Evolutionary conservation across 2,113 vertebrate genomes (phyloP).

Genomic region (Progne subis): DNA sequence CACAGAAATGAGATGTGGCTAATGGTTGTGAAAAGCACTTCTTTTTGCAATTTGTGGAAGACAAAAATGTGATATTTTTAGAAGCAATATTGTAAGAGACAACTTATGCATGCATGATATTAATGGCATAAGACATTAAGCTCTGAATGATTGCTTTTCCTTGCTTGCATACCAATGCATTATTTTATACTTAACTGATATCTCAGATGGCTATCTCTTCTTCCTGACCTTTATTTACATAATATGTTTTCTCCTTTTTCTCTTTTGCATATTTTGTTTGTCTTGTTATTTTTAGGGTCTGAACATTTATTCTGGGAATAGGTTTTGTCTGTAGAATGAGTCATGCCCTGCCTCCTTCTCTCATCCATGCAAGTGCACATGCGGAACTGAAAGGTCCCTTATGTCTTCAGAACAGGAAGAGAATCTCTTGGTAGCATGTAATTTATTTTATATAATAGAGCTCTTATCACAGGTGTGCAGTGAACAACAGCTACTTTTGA

Average conservation of each 20-base stretch:
- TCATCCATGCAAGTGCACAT: neutral
- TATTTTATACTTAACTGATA: neutral
- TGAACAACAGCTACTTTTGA: neutral
- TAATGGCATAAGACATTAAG: slow-evolving; percentile 31
- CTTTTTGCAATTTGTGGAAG: neutral
- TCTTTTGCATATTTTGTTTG: neutral
- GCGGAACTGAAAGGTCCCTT: neutral
- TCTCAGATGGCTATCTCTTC: neutral
- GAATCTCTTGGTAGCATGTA: neutral
- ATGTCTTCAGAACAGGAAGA: neutral
- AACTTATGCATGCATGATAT: slow-evolving; percentile 2
- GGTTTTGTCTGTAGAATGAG: slow-evolving; percentile 27
- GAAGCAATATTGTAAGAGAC: slow-evolving; percentile 20
- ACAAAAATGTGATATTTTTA: slow-evolving; percentile 30
- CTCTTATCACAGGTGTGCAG: neutral
- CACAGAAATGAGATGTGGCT: slow-evolving; percentile 6
- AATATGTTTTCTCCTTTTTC: neutral
- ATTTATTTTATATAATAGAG: neutral
- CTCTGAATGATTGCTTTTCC: neutral
- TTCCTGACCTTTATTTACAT: neutral
- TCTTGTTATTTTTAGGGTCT: slow-evolving; percentile 34
- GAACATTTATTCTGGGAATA: neutral
- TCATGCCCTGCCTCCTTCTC: neutral
- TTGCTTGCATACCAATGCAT: neutral
- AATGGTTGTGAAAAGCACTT: neutral